Evolutionary conservation across 2,113 vertebrate genomes (phyloP), one percentile per base, ranked within the genome.

Genomic region (Eurystomus gularis): DNA sequence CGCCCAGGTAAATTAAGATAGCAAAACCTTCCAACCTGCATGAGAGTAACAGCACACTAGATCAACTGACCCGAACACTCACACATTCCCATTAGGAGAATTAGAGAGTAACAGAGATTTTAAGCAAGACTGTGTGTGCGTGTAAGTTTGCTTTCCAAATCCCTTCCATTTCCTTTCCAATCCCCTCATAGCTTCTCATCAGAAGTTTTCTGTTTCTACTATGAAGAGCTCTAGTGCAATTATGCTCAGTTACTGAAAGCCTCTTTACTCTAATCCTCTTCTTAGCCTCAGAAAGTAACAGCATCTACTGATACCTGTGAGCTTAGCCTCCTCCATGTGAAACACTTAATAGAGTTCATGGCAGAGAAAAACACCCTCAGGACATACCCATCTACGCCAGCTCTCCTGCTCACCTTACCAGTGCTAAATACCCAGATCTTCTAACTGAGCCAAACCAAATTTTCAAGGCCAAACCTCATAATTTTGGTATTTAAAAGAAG

Each of bases 201-300:
- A 94, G 81, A 52, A 94, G 71, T 94, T 91, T 94, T 70, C 77
- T 61, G 3, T 49, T 95, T 92, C 93, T 85, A 10, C 70, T 66
- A 3, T 14, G 46, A 95, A 96, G 40, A 73, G 93, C 94, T 97
- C 83, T 82, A 94, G 70, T 0, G 54, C 85, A 97, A 96, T 96
- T 97, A 97, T 13, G 46, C 94, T 96, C 93, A 93, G 93, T 96
- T 96, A 96, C 96, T 75, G 70, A 96, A 96, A 97, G 92, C 96
- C 88, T 96, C 94, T 96, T 97, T 96, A 81, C 73, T 91, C 94
- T 96, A 97, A 97, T 96, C 96, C 94, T 96, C 94, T 55, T 94
- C 91, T 94, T 40, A 91, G 88, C 83, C 68, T 91, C 86, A 89
- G 77, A 94, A 94, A 95, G 69, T n/a, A 96, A 94, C 91, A 80